Evolutionary conservation across 2,113 vertebrate genomes (phyloP), one percentile per base, ranked within the genome.

Genomic region (Pollachius pollachius): DNA sequence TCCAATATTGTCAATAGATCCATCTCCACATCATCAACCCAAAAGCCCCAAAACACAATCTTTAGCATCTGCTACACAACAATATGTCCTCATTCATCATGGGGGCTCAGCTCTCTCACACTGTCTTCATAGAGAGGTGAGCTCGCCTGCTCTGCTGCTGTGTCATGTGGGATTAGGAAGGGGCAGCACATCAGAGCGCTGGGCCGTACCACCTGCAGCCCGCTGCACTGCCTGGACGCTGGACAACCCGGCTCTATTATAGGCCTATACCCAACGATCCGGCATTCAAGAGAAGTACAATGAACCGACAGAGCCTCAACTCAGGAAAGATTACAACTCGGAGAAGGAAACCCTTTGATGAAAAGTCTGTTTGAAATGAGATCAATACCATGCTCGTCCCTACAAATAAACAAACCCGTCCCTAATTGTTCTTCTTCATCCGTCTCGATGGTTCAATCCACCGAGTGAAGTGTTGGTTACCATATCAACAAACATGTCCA

Each of bases 331-430:
- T 92, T 90, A 92, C 86, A 88, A 88, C 73, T 85, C 77, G 1
- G 74, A 89, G 92, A 87, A 93, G 88, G 86, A 92, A 90, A 89
- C 78, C 88, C 90, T 92, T 93, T 85, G 78, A 91, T 91, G 90
- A 81, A 75, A 78, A 89, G 85, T 87, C 90, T 90, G 89, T 89
- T 92, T 92, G 88, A 92, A 93, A 91, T 85, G 81, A 90, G 92
- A 93, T 92, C 83, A 83, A 91, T 91, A 89, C 78, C 90, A 81
- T 76, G 84, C 90, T 91, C 92, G 81, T 78, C 86, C 85, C 82
- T 80, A 71, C 78, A 70, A 84, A 90, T 90, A 91, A 91, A 83
- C 86, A 85, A 78, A 90, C 86, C 77, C 69, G 90, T 91, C 91
- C 90, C 87, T 91, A 90, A 91, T 41, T 11, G 11, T 11, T 11